Base-by-base conservation (phyloP, 2,113 vertebrate species). In the Psilopsiagon aurifrons region DNA sequence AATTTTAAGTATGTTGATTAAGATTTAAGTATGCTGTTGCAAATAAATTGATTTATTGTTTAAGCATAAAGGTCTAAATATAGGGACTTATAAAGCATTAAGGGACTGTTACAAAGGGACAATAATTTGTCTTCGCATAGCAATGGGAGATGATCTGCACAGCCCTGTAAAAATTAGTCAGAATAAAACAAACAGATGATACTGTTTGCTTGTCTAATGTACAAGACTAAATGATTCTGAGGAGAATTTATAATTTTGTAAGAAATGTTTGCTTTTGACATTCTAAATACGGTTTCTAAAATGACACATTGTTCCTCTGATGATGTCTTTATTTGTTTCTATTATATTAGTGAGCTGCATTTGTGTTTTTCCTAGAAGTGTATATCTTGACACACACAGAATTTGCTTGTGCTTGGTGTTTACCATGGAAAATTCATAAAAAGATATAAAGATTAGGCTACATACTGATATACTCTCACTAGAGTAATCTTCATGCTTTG, bases 221-320 rank as follows among this genome's bases (percentile, higher is more conserved):
- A 60, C 33, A 75, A 75, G 51, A 62, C 25, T 71, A 82, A 73
- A 73, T 39, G 23, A 70, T 83, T 92, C 81, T 69, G 67, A 60
- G 49, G 24, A 79, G 31, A 27, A 70, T 90, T 92, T 86, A 62
- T 55, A 84, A 73, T 73, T 83, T 89, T 54, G 13, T 47, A 89
- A 89, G 57, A 84, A 95, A 79, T 27, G 11, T 64, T 95, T 93
- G 59, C 33, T 90, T 31, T 87, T 63, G 43, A 79, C 84, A 82
- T 73, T 63, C 62, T 52, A 66, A 92, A 71, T n/a, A 33, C 14
- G 17, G 10, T 79, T 90, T 84, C 52, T 78, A 73, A 92, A 92
- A 55, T 28, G 23, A 55, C n/a, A 5, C 7, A 54, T 31, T 71
- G 73, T 75, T 92, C 33, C 64, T 82, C 49, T 81, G 73, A 71